Evolutionary conservation across 2,888 invertebrate genomes (phyloP), one percentile per base, ranked within the genome.

Genomic region (Galerucella nymphaeae): DNA sequence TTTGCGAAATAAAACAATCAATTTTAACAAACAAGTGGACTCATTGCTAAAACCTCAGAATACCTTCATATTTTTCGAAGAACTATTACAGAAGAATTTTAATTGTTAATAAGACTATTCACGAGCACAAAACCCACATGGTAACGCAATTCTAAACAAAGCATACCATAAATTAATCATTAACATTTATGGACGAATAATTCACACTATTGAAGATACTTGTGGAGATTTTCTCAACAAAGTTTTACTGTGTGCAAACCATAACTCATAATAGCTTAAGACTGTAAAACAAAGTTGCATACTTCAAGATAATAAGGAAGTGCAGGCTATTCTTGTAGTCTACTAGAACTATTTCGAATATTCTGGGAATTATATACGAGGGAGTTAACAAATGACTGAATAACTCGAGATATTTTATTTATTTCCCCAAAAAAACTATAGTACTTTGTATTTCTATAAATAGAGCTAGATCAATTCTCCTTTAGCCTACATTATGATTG

Each of bases 131-230:
- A 70, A 75, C 72, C 70, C 70, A 72, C 69, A 70, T 72, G 16
- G 69, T 72, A 76, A 76, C 76, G 77, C 79, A 74, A 75, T 74
- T 76, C 72, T 80, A 78, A 80, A 82, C 82, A 83, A 82, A 81
- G 82, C 75, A 75, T 74, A 77, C 74, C 82, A 80, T 84, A 84
- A 84, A 84, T 83, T 83, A 81, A 81, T 81, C 81, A 79, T 83
- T 78, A 71, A 78, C 81, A 83, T 85, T 85, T 85, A 85, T 80
- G 83, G 77, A 75, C 83, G 74, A 81, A 81, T 85, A 85, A 84
- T 79, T 84, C 82, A 83, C 78, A 80, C 79, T 63, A 45, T 63
- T 70, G 70, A 70, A 70, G 63, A 64, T 70, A 70, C 57, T 70
- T 66, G 71, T 71, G 59, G 70, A 70, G 45, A 70, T 70, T 38